Conservation (phyloP, 2,888 invertebrate species). For the Apamea crenata region DNA sequence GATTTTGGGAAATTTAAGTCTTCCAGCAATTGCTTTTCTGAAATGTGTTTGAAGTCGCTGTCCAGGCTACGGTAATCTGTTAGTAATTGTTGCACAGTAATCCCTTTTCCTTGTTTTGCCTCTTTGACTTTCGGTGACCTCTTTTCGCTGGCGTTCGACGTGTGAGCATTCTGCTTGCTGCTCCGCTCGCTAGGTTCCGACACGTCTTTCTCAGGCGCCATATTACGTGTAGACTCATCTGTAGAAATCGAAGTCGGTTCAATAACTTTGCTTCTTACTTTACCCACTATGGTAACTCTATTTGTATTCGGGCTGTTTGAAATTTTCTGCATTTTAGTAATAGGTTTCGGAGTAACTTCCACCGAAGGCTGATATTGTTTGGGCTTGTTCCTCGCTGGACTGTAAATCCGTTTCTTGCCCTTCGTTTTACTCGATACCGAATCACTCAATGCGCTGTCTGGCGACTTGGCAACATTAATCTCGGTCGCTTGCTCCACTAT, state of each 20-base stretch:
- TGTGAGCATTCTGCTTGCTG: not conserved
- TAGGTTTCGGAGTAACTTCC: constrained; percentile 81
- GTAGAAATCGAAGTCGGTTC: not conserved
- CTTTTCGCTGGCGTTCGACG: constrained; percentile 11
- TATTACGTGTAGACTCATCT: not conserved
- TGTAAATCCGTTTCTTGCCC: constrained; percentile 77
- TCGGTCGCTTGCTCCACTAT: constrained; percentile 54
- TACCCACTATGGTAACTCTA: not conserved
- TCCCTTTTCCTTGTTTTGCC: constrained; percentile 49
- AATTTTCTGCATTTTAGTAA: constrained; percentile 78
- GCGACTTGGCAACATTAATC: constrained; percentile 26
- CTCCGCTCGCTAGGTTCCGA: not conserved
- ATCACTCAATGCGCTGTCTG: not conserved
- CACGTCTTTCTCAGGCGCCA: constrained; percentile 54
- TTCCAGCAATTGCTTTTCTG: constrained; percentile 63
- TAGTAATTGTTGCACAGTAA: constrained; percentile 75
- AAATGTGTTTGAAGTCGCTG: constrained; percentile 37
- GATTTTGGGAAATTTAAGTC: constrained; percentile 51
- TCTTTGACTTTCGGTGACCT: constrained; percentile 52
- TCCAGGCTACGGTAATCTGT: constrained; percentile 69
- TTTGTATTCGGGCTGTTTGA: constrained; percentile 69
- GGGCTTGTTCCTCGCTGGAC: constrained; percentile 67
- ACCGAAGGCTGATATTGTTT: constrained; percentile 47
- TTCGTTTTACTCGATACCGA: constrained; percentile 42
- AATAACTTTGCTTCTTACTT: not conserved